These are phyloP conservation scores for Apostichopus parvimensis DNA, from an alignment of 35 echinoderm and acorn worm species.

Conservation along the genomic window DNA sequence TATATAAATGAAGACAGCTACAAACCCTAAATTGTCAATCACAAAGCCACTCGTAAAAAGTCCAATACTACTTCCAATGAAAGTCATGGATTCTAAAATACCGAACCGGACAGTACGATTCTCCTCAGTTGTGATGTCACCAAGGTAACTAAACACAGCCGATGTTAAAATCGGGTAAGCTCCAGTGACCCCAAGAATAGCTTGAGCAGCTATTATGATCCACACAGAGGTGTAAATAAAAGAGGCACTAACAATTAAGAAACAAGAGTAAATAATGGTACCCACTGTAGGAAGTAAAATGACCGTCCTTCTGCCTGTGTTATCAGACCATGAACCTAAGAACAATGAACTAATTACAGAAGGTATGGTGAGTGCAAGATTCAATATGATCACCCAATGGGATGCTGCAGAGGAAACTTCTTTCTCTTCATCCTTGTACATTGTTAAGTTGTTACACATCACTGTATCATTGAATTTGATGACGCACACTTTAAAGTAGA, in stretches of 20 bases:
- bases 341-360: constrained; percentile 79
- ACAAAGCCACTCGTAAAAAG: constrained; percentile 73
- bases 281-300: constrained; percentile 79
- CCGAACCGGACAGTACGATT: constrained; percentile 76
- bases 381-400: constrained; percentile 90
- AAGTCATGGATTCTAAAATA: constrained; percentile 93
- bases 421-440: constrained; percentile 61
- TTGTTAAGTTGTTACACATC: constrained; percentile 64
- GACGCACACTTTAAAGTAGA: constrained; percentile 79
- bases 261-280: constrained; percentile 66
- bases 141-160: constrained; percentile 92
- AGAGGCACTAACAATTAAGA: constrained; percentile 66
- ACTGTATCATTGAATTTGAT: constrained; percentile 79
- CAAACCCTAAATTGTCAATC: constrained; percentile 82
- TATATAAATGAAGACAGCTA: constrained; percentile 82
- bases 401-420: constrained; percentile 68
- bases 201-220: constrained; percentile 73
- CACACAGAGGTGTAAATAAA: constrained; percentile 67
- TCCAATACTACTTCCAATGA: constrained; percentile 88
- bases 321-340: constrained; percentile 90
- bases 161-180: constrained; percentile 71
- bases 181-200: constrained; percentile 71
- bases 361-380: constrained; percentile 72
- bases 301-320: constrained; percentile 67
- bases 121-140: constrained; percentile 75